Conservation (phyloP, 1,140 invertebrate genomes). For the Aphidius ervi region DNA sequence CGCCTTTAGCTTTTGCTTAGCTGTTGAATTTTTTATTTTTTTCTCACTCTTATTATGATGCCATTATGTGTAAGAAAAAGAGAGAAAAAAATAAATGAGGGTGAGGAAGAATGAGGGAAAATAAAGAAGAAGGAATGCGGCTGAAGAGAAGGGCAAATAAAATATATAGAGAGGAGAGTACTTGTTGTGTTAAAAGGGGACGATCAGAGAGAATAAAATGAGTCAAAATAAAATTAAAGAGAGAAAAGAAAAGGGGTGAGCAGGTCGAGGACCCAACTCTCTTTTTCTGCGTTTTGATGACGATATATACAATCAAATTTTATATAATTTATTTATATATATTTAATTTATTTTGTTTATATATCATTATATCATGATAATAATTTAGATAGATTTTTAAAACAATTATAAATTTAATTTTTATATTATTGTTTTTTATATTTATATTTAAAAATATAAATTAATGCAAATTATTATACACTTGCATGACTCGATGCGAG, state of each 20-base stretch:
- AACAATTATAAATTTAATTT: too few relatives aligned
- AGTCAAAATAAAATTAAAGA: neutral
- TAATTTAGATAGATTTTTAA: too few relatives aligned
- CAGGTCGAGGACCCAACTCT: slow-evolving; percentile 30
- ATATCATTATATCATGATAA: too few relatives aligned
- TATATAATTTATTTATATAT: too few relatives aligned
- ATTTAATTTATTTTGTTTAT: too few relatives aligned
- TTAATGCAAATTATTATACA: too few relatives aligned
- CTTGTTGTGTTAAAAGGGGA: slow-evolving; percentile 13
- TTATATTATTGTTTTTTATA: slow-evolving; percentile 1
- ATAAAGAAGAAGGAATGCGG: slow-evolving; percentile 46
- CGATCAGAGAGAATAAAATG: slow-evolving; percentile 11
- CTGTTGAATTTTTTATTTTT: too few relatives aligned
- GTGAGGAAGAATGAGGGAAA: slow-evolving; percentile 20
- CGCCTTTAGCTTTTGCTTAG: too few relatives aligned
- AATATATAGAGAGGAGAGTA: slow-evolving; percentile 6
- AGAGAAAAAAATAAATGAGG: neutral
- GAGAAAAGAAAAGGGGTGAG: slow-evolving; percentile 15
- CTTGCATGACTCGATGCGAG: slow-evolving; percentile 17
- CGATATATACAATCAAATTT: too few relatives aligned
- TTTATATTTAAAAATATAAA: slow-evolving; percentile 1
- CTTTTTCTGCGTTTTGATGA: slow-evolving; percentile 1
- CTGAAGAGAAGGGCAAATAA: slow-evolving; percentile 29
- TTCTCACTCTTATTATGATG: too few relatives aligned
- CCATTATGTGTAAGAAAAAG: neutral